Evolutionary conservation across 2,888 invertebrate species (phyloP), one percentile per base, ranked within the genome.

Genomic region (Thelaira solivaga): DNA sequence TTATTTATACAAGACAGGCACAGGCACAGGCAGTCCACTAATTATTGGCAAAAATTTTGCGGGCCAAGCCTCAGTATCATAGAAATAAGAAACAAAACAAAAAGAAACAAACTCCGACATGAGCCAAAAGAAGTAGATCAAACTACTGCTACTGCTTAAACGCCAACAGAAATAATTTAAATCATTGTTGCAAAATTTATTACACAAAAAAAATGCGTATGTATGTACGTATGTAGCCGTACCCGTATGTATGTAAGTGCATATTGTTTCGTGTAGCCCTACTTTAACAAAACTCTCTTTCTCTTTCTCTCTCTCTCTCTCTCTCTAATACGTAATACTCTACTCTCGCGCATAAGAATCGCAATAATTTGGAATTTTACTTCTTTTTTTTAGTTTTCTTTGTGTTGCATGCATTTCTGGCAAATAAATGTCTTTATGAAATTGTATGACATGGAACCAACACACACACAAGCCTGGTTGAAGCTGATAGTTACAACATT

Each of bases 391-490:
- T 41, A 5, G 1, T 31, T n/a, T n/a, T n/a, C n/a, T 55, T 71
- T n/a, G 29, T 69, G 2, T 43, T 22, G 18, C 65, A 36, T 31
- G 2, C n/a, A 45, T 47, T 39, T 36, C 57, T 39, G 49, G 61
- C 69, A 69, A 74, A 62, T 69, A 69, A 74, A 78, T 69, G 74
- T 69, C 59, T 69, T 41, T 69, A 64, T 78, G 39, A 74, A 69
- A 65, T n/a, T n/a, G n/a, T 78, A 74, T 78, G 74, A 74, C 78
- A 74, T 41, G 36, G 31, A 57, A 55, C 26, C 11, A 18, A 20
- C 16, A 16, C 8, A 41, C 20, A 29, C 2, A 26, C 20, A 31
- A 20, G 10, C 16, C n/a, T n/a, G n/a, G n/a, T n/a, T n/a, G n/a
- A 57, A 18, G 26, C 47, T 57, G 67, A 53, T 45, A 69, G 51